These are phyloP conservation scores for Tragelaphus oryx DNA, from an alignment of 2,797 vertebrate species.

Conservation along the genomic window DNA sequence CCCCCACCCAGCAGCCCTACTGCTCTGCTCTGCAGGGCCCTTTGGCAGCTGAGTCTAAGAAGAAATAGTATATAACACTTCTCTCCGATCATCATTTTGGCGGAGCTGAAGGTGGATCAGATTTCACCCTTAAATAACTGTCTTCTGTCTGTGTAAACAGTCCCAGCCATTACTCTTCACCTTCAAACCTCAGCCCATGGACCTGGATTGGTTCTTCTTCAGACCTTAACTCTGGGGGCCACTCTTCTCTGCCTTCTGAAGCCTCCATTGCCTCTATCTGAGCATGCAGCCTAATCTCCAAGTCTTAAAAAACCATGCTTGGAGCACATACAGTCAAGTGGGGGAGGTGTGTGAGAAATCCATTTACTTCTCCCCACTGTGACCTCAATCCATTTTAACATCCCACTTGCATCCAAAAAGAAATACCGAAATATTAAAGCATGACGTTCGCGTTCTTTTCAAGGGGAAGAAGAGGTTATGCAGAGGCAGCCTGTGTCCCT, in stretches of 20 bases:
- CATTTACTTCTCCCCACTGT: neutral
- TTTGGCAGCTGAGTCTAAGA: neutral
- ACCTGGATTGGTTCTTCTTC: neutral
- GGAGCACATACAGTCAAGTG: neutral
- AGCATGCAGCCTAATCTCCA: neutral
- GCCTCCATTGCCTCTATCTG: neutral
- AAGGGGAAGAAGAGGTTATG: conserved; percentile 11
- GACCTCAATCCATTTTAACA: conserved; percentile 18
- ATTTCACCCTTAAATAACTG: conserved; percentile 64
- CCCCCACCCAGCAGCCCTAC: neutral
- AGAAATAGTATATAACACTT: neutral
- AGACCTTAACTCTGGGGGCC: neutral
- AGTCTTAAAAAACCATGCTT: neutral
- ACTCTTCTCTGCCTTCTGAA: neutral
- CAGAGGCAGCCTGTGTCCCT: neutral
- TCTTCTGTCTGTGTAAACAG: conserved; percentile 60
- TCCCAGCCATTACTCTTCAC: neutral
- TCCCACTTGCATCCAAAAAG: conserved; percentile 5
- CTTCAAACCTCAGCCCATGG: conserved; percentile 50
- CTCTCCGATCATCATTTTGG: neutral
- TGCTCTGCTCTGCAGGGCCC: neutral
- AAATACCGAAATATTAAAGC: neutral
- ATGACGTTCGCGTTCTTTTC: neutral
- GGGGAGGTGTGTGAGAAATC: neutral
- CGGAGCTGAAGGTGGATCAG: conserved; percentile 5